These are phyloP conservation scores for Chiroxiphia lanceolata DNA, from an alignment of 2,797 vertebrate genomes.

Conservation along the genomic window DNA sequence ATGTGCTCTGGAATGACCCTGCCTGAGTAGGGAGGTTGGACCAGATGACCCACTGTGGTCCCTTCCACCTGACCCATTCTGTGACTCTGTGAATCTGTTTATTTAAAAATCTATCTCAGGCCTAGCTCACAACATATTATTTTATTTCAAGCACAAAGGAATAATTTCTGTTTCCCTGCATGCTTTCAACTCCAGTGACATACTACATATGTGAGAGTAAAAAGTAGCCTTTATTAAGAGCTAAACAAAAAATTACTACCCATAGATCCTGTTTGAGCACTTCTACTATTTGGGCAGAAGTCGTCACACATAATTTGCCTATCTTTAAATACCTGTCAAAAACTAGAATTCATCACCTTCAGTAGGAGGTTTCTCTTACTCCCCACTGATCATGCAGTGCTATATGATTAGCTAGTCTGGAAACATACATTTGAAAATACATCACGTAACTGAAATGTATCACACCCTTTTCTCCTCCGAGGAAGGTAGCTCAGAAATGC, in stretches of 20 bases:
- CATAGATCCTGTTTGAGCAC: background rate
- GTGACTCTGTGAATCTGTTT: background rate
- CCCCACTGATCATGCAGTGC: background rate
- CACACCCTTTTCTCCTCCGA: background rate
- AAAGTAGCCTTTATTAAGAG: background rate
- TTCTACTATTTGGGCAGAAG: background rate
- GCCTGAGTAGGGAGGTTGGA: too few species aligned
- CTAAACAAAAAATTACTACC: background rate
- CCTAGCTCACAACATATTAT: background rate
- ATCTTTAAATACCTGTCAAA: background rate
- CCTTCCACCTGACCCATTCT: background rate
- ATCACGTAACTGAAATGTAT: background rate
- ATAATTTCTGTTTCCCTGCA: background rate
- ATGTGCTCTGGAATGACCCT: background rate
- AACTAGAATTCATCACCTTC: background rate
- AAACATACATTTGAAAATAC: background rate
- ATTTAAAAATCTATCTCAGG: background rate
- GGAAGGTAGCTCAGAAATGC: background rate
- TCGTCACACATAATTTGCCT: background rate
- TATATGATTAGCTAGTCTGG: background rate
- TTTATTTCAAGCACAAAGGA: background rate
- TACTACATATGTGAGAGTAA: background rate
- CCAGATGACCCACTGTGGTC: fast-evolving
- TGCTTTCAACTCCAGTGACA: background rate
- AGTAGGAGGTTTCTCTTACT: background rate